A percentile compares a stretch with the other conserved stretches of the same genome.
These are phyloP conservation scores for Drosophila fungiperda DNA, from an alignment of 2,888 invertebrate species.

Conservation along the genomic window DNA sequence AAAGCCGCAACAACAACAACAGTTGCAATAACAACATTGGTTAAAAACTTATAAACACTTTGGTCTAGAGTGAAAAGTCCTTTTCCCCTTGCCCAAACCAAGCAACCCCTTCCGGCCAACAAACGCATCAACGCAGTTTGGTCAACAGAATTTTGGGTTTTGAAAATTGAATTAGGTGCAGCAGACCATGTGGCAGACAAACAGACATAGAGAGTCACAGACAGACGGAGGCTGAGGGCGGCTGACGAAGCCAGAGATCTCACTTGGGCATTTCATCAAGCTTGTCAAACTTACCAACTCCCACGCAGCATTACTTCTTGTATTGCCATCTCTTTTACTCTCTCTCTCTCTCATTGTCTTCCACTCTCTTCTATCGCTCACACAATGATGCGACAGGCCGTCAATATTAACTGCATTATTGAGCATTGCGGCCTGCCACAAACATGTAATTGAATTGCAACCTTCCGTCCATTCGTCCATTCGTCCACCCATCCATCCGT, in stretches of 20 bases:
- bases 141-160: slow-evolving; percentile 79
- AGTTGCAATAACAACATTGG: slow-evolving; percentile 50
- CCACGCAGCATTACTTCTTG: background rate
- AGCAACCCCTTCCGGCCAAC: slow-evolving; percentile 40
- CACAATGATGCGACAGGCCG: slow-evolving; percentile 32
- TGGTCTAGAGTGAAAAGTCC: slow-evolving; percentile 33
- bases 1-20: slow-evolving; percentile 46
- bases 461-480: slow-evolving; percentile 57
- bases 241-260: slow-evolving; percentile 15
- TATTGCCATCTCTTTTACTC: background rate
- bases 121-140: slow-evolving; percentile 69
- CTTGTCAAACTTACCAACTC: slow-evolving; percentile 49
- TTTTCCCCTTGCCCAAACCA: background rate
- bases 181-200: slow-evolving; percentile 72
- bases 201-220: slow-evolving; percentile 22
- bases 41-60: slow-evolving; percentile 78
- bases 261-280: slow-evolving; percentile 53
- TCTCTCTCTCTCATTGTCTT: background rate
- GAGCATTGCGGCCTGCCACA: slow-evolving; percentile 80
- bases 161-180: slow-evolving; percentile 82
- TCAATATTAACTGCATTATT: slow-evolving; percentile 80
- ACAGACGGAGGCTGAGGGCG: slow-evolving; percentile 5
- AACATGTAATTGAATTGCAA: slow-evolving; percentile 79
- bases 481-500: slow-evolving; percentile 37
- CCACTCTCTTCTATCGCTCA: background rate